Conservation (phyloP, 1,140 invertebrate species). For the Heliconius congener region DNA sequence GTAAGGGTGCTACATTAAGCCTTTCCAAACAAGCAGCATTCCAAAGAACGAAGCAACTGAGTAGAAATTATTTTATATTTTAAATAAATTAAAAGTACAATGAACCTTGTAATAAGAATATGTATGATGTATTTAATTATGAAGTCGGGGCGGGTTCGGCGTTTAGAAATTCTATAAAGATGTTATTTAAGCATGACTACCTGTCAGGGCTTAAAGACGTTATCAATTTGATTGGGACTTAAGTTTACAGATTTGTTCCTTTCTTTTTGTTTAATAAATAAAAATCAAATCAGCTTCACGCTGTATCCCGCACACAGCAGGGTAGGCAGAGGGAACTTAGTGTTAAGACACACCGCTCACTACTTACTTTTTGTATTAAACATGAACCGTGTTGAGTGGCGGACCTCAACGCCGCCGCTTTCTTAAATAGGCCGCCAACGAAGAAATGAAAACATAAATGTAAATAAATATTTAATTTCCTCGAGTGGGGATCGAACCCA, state of each 20-base stretch:
- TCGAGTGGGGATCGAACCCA: too few species aligned
- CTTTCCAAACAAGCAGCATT: constrained; percentile 3
- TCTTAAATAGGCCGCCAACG: too few species aligned
- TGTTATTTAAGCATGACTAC: background rate
- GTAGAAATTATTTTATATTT: constrained; percentile 11
- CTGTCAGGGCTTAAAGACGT: background rate
- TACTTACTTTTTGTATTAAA: too few species aligned
- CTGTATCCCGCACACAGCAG: too few species aligned
- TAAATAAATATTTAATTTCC: too few species aligned
- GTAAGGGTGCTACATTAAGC: constrained; percentile 25
- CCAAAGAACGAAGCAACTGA: background rate
- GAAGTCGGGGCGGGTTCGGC: background rate
- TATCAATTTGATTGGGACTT: background rate
- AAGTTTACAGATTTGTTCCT: background rate
- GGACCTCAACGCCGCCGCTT: too few species aligned
- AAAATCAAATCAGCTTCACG: too few species aligned
- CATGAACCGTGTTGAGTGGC: too few species aligned
- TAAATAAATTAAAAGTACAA: constrained; percentile 14
- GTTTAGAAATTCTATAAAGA: background rate
- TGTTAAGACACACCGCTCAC: too few species aligned
- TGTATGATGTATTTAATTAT: constrained; percentile 7
- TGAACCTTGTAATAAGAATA: background rate
- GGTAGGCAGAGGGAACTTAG: too few species aligned
- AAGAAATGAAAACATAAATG: too few species aligned
- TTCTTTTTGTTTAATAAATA: background rate